These are phyloP conservation scores for Thereva nobilitata DNA, from an alignment of 2,888 invertebrate genomes.

Conservation along the genomic window DNA sequence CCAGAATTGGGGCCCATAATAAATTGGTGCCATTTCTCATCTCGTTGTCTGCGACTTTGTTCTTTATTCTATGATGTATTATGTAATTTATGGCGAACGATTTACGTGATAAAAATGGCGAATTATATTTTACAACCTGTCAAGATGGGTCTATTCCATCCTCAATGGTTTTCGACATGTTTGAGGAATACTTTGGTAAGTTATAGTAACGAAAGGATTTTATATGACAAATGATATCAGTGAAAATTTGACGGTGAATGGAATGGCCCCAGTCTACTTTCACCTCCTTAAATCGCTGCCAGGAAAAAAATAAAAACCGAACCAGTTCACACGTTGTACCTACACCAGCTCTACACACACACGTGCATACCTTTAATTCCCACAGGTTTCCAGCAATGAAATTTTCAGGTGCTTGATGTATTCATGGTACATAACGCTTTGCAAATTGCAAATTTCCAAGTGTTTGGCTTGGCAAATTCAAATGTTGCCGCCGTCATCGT, in stretches of 20 bases:
- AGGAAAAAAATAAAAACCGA: too few relatives aligned
- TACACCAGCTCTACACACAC: too few relatives aligned
- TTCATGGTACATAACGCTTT: too few relatives aligned
- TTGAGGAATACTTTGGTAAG: constrained; percentile 20
- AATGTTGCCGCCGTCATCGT: too few relatives aligned
- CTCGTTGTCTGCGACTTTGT: constrained; percentile 22
- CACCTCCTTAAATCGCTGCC: too few relatives aligned
- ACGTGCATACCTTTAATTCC: too few relatives aligned
- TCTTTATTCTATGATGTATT: constrained; percentile 30
- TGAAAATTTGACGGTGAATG: constrained; percentile 21
- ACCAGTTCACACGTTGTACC: too few relatives aligned
- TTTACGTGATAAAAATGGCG: constrained; percentile 35
- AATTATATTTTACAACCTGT: constrained; percentile 35
- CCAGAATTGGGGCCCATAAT: constrained; percentile 12
- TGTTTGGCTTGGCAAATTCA: too few relatives aligned
- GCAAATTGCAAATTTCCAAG: too few relatives aligned
- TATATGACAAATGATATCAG: constrained; percentile 17
- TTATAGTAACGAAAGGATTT: constrained; percentile 10
- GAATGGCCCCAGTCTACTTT: neutral
- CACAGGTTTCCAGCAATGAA: too few relatives aligned
- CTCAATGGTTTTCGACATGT: constrained; percentile 31
- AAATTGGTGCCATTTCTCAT: constrained; percentile 34
- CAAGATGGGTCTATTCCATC: constrained; percentile 27
- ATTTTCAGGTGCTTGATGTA: too few relatives aligned
- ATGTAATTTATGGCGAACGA: constrained; percentile 34